A percentile compares a stretch with the other conserved stretches of the same genome.
phyloP scores from a whole-genome alignment of 2,113 vertebrate genomes.

The Antidorcas marsupialis region DNA sequence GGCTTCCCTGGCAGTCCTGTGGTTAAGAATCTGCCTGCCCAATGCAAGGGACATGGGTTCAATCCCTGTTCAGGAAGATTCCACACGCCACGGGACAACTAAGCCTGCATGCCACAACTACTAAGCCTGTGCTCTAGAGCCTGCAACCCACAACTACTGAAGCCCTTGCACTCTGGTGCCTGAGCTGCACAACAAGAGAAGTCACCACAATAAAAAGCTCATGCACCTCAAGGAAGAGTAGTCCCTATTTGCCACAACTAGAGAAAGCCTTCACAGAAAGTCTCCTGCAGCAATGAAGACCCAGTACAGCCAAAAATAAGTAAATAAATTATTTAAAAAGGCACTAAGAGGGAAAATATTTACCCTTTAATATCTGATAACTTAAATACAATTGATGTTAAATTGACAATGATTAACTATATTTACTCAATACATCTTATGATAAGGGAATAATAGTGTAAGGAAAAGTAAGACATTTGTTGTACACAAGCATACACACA shows the following conservation, averaged over 20 bases:
- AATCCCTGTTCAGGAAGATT: not conserved
- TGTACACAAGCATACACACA: not conserved
- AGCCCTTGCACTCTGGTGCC: not conserved
- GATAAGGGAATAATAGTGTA: not conserved
- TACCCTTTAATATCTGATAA: not conserved
- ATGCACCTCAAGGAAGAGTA: not conserved
- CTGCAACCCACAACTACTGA: not conserved
- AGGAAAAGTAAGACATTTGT: not conserved
- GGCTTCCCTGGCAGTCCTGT: not conserved
- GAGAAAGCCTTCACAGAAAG: not conserved
- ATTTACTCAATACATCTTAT: not conserved
- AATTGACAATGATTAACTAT: not conserved
- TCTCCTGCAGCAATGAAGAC: not conserved
- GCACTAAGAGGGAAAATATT: not conserved
- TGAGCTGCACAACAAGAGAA: not conserved
- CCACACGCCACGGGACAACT: rapidly evolving
- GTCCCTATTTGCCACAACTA: rapidly evolving
- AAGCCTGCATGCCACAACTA: not conserved
- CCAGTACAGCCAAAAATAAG: not conserved
- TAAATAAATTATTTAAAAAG: not conserved
- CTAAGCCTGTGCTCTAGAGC: not conserved
- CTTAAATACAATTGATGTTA: not conserved
- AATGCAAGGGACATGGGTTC: not conserved
- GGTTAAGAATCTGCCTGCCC: not conserved
- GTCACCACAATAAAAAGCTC: not conserved